phyloP scores from a whole-genome alignment of 2,888 invertebrate genomes.

The Drosophila recens region DNA sequence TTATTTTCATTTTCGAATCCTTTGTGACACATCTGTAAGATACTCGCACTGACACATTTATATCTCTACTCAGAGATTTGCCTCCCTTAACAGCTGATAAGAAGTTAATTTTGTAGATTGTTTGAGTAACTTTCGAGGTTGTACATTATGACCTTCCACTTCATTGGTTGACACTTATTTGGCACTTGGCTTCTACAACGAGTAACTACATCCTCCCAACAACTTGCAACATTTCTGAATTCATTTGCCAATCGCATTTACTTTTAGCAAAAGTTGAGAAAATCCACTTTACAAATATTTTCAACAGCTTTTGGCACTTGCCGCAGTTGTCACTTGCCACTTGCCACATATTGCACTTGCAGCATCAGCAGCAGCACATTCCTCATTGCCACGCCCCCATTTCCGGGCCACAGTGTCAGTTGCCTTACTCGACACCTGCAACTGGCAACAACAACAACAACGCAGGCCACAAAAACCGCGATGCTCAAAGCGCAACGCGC shows the following conservation, averaged over 20 bases:
- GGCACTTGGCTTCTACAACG: slow-evolving; percentile 50
- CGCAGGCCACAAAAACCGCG: slow-evolving; percentile 65
- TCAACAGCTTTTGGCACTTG: slow-evolving; percentile 62
- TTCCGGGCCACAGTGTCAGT: slow-evolving; percentile 10
- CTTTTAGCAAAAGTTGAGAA: slow-evolving; percentile 63
- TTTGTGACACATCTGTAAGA: not conserved
- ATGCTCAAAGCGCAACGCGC: slow-evolving; percentile 43
- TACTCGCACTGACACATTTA: not conserved
- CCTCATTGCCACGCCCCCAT: slow-evolving; percentile 38
- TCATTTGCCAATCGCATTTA: slow-evolving; percentile 66
- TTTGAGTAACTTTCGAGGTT: slow-evolving; percentile 17
- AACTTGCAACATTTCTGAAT: slow-evolving; percentile 59
- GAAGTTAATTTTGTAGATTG: slow-evolving; percentile 11
- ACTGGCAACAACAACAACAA: slow-evolving; percentile 3
- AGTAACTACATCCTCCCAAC: not conserved
- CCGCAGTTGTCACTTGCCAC: slow-evolving; percentile 56
- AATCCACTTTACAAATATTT: slow-evolving; percentile 80
- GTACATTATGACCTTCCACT: slow-evolving; percentile 37
- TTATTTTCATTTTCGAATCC: not conserved
- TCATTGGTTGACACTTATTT: slow-evolving; percentile 68
- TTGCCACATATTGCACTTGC: slow-evolving; percentile 53
- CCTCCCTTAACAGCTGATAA: slow-evolving; percentile 9
- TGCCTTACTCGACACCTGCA: slow-evolving; percentile 50
- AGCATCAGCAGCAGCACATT: slow-evolving; percentile 43
- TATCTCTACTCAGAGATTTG: not conserved